Evolutionary conservation across 2,113 vertebrate genomes (phyloP).

Genomic region (Oncorhynchus tshawytscha): DNA sequence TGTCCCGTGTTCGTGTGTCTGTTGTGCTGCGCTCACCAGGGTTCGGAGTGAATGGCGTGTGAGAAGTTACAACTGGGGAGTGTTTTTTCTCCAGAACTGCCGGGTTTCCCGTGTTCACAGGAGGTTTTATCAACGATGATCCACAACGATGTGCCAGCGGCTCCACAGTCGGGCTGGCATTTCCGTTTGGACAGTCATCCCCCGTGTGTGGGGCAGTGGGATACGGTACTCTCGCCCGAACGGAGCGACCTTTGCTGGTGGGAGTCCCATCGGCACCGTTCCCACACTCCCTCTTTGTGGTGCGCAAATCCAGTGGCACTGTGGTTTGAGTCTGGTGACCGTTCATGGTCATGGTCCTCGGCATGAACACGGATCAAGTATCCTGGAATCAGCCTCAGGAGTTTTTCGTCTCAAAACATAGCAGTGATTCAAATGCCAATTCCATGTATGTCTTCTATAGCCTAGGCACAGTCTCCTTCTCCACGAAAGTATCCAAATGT

Average conservation of each 20-base stretch:
- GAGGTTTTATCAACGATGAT: neutral
- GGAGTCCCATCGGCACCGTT: constrained; percentile 23
- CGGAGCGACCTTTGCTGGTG: constrained; percentile 21
- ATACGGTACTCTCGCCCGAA: neutral
- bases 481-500: neutral
- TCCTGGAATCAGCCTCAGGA: neutral
- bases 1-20: constrained; percentile 43
- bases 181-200: neutral
- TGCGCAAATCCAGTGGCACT: constrained; percentile 73
- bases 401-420: neutral
- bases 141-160: neutral
- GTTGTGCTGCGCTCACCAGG: neutral
- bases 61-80: neutral
- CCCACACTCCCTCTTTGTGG: constrained; percentile 42
- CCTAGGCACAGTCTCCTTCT: neutral
- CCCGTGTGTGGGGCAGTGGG: neutral
- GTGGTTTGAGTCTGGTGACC: constrained; percentile 52
- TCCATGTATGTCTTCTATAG: neutral
- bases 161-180: neutral
- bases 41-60: neutral
- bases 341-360: constrained; percentile 71
- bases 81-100: neutral
- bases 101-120: neutral
- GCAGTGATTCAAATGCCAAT: neutral
- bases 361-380: constrained; percentile 43